Conservation (phyloP, 2,113 vertebrate species). For the Tyto alba region DNA sequence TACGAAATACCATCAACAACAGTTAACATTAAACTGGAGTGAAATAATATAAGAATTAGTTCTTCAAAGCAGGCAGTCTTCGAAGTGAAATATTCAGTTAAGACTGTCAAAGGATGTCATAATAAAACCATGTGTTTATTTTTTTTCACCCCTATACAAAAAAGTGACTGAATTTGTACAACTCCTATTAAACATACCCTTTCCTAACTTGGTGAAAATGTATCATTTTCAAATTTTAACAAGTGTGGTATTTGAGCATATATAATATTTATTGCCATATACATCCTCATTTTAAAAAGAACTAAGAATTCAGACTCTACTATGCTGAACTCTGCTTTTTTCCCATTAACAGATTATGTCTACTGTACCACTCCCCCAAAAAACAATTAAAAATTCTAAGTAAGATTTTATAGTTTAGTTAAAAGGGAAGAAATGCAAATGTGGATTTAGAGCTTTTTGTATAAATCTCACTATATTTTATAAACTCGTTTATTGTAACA, state of each 20-base stretch:
- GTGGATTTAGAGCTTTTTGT: constrained; percentile 71
- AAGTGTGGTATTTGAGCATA: constrained; percentile 66
- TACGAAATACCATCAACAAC: constrained; percentile 64
- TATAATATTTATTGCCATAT: constrained; percentile 64
- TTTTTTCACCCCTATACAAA: constrained; percentile 64
- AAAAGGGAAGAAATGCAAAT: constrained; percentile 80
- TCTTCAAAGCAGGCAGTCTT: constrained; percentile 62
- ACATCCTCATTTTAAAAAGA: constrained; percentile 72
- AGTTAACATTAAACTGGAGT: constrained; percentile 64
- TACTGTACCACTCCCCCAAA: constrained; percentile 52
- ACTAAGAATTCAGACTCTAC: constrained; percentile 68
- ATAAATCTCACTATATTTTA: constrained; percentile 79
- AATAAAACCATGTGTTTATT: constrained; percentile 65
- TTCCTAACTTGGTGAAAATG: constrained; percentile 65
- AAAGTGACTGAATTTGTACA: constrained; percentile 68
- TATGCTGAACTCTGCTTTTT: constrained; percentile 50
- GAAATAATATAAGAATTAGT: constrained; percentile 65
- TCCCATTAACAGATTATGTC: constrained; percentile 46
- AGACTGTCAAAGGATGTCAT: constrained; percentile 65
- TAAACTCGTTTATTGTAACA: constrained; percentile 79
- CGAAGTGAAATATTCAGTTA: constrained; percentile 68
- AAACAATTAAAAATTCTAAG: constrained; percentile 76
- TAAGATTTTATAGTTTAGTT: constrained; percentile 71
- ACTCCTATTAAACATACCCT: constrained; percentile 66
- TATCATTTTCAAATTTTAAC: constrained; percentile 64